A percentile compares a stretch with the other conserved stretches of the same genome.
Evolutionary conservation across 2,113 vertebrate genomes (phyloP).

Genomic region (Cebus imitator): DNA sequence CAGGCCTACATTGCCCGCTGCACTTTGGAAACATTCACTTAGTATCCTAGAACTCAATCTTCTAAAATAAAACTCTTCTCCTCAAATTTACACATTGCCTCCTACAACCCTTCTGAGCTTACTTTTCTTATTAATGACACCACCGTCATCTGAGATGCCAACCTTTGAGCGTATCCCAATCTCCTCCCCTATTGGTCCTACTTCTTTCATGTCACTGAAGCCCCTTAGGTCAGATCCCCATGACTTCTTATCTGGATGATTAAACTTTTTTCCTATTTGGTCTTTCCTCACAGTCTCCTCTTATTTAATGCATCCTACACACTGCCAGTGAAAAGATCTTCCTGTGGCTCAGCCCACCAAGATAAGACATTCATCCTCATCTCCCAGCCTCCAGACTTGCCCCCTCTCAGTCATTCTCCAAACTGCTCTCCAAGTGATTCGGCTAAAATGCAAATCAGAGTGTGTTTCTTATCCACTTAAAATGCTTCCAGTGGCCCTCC

Average conservation of each 20-base stretch:
- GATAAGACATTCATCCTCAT: not conserved
- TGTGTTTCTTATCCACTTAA: not conserved
- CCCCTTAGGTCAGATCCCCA: not conserved
- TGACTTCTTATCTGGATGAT: not conserved
- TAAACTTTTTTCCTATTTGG: not conserved
- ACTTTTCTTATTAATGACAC: not conserved
- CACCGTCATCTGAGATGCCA: not conserved
- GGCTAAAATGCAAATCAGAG: constrained; percentile 27
- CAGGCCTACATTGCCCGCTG: not conserved
- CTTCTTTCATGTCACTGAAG: not conserved
- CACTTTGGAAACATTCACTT: not conserved
- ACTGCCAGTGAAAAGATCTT: not conserved
- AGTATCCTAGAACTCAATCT: not conserved
- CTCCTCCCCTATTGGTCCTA: not conserved
- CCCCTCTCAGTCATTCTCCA: not conserved
- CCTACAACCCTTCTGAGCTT: not conserved
- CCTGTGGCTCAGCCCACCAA: not conserved
- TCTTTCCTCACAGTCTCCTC: not conserved
- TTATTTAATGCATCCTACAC: not conserved
- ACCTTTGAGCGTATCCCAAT: not conserved
- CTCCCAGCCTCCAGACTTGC: not conserved
- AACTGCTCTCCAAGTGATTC: not conserved
- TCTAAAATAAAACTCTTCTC: not conserved
- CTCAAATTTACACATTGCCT: not conserved
- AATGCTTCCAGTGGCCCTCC: not conserved